Conservation (phyloP, 2,888 invertebrate genomes). For the Heliconius erato region DNA sequence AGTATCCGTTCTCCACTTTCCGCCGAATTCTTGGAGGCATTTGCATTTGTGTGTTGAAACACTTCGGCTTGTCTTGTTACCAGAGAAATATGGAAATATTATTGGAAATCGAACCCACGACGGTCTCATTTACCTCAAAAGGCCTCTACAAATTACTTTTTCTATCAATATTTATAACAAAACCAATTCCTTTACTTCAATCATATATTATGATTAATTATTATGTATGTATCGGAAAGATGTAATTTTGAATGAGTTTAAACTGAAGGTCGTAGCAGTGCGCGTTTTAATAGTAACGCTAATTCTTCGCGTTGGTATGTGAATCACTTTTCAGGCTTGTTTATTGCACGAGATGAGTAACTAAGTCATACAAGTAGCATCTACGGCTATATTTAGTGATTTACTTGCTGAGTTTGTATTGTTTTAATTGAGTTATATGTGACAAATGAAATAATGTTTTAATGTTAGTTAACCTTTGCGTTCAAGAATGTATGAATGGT, state of each 20-base stretch:
- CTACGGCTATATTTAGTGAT: background rate
- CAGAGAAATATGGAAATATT: too few relatives aligned
- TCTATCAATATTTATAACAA: background rate
- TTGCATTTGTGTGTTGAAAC: too few relatives aligned
- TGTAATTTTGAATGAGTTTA: constrained; percentile 35
- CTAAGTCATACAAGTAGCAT: constrained; percentile 5
- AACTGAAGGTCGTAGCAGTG: constrained; percentile 34
- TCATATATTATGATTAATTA: background rate
- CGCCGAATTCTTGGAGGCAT: too few relatives aligned
- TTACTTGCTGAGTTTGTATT: background rate
- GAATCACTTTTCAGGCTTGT: constrained; percentile 29
- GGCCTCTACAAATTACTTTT: background rate
- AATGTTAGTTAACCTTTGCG: background rate
- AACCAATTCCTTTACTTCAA: background rate
- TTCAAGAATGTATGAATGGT: background rate
- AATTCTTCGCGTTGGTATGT: constrained; percentile 38
- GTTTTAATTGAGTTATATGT: background rate
- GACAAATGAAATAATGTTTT: background rate
- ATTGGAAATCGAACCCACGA: too few relatives aligned
- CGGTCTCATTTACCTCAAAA: too few relatives aligned
- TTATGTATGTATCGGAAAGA: background rate
- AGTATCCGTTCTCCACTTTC: too few relatives aligned
- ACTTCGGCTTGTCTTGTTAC: too few relatives aligned
- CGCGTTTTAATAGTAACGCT: constrained; percentile 32
- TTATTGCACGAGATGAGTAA: constrained; percentile 1